Percentiles rank a stretch among this genome's conserved stretches.
Conservation (phyloP, 2,113 vertebrate species). For the Baryphthengus martii region DNA sequence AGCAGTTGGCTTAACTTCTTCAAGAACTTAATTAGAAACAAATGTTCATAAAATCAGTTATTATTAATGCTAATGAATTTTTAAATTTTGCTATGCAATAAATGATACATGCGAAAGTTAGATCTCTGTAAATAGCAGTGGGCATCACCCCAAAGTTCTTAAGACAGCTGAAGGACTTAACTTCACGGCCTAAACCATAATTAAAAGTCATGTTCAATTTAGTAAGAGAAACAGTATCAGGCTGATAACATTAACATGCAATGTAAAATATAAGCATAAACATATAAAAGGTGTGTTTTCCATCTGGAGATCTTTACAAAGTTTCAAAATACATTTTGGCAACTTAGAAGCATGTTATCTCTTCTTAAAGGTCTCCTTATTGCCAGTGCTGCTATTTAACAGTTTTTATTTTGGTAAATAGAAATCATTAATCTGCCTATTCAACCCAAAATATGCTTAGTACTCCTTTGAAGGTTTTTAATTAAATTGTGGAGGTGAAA, state of each 20-base stretch:
- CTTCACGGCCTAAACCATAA: neutral
- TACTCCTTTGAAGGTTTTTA: neutral
- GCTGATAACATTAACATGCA: neutral
- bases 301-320: neutral
- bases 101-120: neutral
- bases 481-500: neutral
- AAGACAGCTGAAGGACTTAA: neutral
- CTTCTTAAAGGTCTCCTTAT: neutral
- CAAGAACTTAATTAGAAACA: neutral
- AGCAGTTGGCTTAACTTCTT: neutral
- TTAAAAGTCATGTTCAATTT: neutral
- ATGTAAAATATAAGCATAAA: neutral
- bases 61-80: neutral
- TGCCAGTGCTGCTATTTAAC: neutral
- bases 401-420: neutral
- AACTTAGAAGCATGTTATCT: neutral
- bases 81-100: neutral
- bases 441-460: neutral
- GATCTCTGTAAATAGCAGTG: neutral
- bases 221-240: neutral
- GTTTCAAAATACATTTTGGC: neutral
- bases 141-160: neutral
- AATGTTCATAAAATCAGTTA: neutral
- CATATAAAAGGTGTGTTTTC: neutral
- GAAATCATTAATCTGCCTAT: neutral